Conservation (phyloP, 2,113 vertebrate genomes). For the Myrmophylax atrothorax region DNA sequence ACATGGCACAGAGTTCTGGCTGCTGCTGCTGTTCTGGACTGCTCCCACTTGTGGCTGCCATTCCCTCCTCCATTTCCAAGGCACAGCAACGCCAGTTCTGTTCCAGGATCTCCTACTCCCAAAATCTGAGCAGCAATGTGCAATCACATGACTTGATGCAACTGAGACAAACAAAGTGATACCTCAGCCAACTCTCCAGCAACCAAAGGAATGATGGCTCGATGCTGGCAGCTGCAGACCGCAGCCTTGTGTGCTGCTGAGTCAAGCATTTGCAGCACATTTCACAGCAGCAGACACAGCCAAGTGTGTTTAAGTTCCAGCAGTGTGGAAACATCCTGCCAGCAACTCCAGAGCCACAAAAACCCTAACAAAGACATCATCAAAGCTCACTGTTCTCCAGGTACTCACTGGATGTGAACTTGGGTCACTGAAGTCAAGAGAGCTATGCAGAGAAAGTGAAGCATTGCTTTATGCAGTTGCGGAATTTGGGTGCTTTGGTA, state of each 20-base stretch:
- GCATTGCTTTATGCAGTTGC: not conserved
- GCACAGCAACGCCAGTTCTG: not conserved
- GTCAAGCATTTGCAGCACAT: not conserved
- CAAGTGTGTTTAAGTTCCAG: not conserved
- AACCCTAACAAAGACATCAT: not conserved
- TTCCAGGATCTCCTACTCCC: not conserved
- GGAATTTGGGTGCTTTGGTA: not conserved
- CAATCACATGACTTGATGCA: not conserved
- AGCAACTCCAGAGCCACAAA: not conserved
- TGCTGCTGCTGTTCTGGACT: conserved; percentile 13
- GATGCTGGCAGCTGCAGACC: not conserved
- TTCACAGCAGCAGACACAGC: not conserved
- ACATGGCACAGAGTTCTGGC: conserved; percentile 29
- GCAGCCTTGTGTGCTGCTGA: not conserved
- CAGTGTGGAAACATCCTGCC: not conserved
- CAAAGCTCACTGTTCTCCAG: not conserved
- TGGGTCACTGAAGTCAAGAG: not conserved
- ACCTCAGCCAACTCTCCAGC: not conserved
- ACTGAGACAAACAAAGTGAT: not conserved
- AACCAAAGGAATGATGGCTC: not conserved
- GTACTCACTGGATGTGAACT: not conserved
- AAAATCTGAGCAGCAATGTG: not conserved
- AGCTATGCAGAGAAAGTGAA: not conserved
- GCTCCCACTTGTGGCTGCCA: not conserved
- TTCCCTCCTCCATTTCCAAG: not conserved